Conservation (phyloP, 2,113 vertebrate genomes). For the Charina bottae region DNA sequence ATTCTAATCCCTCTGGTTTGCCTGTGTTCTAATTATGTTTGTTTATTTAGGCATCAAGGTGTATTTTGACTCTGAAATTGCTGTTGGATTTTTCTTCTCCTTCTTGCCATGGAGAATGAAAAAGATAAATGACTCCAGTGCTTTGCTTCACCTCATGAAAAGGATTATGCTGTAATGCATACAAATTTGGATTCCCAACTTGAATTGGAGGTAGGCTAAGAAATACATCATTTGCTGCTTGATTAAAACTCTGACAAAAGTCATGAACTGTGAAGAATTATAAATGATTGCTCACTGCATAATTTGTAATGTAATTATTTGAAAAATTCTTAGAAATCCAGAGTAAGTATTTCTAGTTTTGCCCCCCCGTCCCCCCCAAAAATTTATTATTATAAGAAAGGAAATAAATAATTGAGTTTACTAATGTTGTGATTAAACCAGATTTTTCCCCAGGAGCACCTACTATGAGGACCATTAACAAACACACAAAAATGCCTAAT, state of each 20-base stretch:
- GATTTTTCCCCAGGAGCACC: conserved; percentile 41
- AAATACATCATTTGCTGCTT: conserved; percentile 57
- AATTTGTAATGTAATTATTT: conserved; percentile 68
- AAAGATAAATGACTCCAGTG: conserved; percentile 45
- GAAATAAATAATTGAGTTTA: conserved; percentile 61
- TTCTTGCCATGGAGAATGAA: conserved; percentile 17
- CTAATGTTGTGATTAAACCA: conserved; percentile 46
- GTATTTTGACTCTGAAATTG: conserved; percentile 36
- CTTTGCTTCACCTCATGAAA: conserved; percentile 56
- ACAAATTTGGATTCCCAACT: conserved; percentile 43
- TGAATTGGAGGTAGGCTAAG: conserved; percentile 40
- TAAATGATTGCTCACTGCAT: conserved; percentile 47
- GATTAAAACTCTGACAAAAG: conserved; percentile 64
- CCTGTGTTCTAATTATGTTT: conserved; percentile 47
- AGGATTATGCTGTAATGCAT: conserved; percentile 36
- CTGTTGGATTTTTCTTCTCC: background rate
- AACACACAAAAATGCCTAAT: conserved; percentile 1
- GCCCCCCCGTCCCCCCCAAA: background rate
- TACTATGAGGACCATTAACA: conserved; percentile 24
- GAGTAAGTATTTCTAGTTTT: conserved; percentile 53
- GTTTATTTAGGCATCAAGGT: conserved; percentile 45
- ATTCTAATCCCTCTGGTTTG: conserved; percentile 51
- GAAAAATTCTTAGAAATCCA: conserved; percentile 52
- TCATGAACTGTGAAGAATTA: conserved; percentile 59
- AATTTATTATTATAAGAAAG: conserved; percentile 45